Base-by-base conservation (phyloP, 2,113 vertebrate genomes). In the Melanostigma gelatinosum region DNA sequence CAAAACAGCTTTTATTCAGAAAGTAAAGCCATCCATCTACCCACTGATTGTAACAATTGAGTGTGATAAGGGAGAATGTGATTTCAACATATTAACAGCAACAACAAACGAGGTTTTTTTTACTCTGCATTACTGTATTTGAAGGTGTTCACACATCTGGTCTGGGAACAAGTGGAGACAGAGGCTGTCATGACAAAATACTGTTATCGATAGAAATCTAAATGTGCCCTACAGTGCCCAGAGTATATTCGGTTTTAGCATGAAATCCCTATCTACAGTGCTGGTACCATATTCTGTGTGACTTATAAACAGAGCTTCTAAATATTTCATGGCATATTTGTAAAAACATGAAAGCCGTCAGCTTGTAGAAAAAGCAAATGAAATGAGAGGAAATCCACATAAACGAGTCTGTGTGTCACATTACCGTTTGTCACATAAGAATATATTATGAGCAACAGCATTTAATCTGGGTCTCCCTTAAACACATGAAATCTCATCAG, bases 401-500 rank as follows among this genome's bases (percentile, higher is more conserved):
- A 62, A 62, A 42, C 1, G 4, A 67, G 42, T 54, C 27, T 48
- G 29, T 48, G 42, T 68, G 44, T 42, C 16, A 48, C 22, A 24
- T 75, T 50, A 68, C 2, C 36, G 22, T 72, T 4, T 65, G 46
- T 63, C 58, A 62, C 58, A 57, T 20, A 34, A 38, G 22, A 63
- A 34, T 36, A 15, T 50, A 16, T 70, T 61, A 38, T 6, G 38
- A 62, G n/a, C 4, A 58, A 20, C 15, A 13, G 24, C 20, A 55
- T 46, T 54, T 54, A 85, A 72, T 54, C 1, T 46, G 36, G n/a
- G 60, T 52, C 48, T 44, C 27, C 24, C 8, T 3, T 64, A 75
- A 71, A 40, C 42, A 36, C 46, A 46, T 24, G 5, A 62, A 54
- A 69, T 55, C 11, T 44, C 62, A 44, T 68, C 11, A 36, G 46